Conservation (phyloP, 2,888 invertebrate species). For the Boloria selene region DNA sequence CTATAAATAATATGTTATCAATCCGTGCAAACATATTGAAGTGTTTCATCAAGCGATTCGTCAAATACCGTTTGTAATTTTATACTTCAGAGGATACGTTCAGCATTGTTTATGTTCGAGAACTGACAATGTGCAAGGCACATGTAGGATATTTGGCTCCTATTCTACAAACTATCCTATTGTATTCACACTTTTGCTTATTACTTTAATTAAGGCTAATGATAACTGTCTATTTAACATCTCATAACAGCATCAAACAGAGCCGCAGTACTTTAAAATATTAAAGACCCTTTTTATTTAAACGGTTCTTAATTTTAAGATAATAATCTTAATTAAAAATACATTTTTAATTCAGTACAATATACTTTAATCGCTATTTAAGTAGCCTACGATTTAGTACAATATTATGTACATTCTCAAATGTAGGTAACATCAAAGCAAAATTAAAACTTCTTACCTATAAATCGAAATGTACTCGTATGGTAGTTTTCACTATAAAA, state of each 20-base stretch:
- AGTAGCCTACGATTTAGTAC: too few species aligned
- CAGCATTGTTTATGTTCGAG: constrained; percentile 35
- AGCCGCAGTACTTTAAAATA: neutral
- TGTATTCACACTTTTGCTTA: constrained; percentile 15
- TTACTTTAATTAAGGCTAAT: constrained; percentile 29
- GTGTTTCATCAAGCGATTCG: constrained; percentile 6
- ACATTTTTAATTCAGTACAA: too few species aligned
- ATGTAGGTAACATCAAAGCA: too few species aligned
- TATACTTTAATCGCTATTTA: too few species aligned
- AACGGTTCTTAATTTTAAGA: neutral
- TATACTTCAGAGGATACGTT: constrained; percentile 15
- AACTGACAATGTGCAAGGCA: constrained; percentile 51
- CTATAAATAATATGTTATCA: neutral
- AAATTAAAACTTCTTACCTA: too few species aligned
- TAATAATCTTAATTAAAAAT: too few species aligned
- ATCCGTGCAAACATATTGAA: constrained; percentile 1
- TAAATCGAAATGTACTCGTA: too few species aligned
- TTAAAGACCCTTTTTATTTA: neutral
- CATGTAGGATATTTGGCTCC: constrained; percentile 43
- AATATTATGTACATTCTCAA: too few species aligned
- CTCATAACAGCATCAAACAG: constrained; percentile 2
- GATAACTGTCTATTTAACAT: neutral
- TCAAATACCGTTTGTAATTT: constrained; percentile 6
- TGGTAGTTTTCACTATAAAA: too few species aligned
- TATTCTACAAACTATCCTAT: constrained; percentile 23